Evolutionary conservation across 2,888 invertebrate species (phyloP).

Genomic region (Parthenolecanium corni): DNA sequence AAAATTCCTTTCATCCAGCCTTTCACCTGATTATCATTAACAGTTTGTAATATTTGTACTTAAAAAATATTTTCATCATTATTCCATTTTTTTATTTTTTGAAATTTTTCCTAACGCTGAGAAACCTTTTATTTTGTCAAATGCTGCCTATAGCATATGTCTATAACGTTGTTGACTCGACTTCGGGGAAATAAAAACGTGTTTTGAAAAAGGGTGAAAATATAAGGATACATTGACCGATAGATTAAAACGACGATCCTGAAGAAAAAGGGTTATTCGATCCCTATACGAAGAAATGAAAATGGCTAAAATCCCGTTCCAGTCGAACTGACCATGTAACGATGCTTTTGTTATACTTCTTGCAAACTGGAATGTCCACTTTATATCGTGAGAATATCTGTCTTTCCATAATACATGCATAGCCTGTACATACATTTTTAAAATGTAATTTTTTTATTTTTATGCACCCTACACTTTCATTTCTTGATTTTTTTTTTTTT

Average conservation of each 20-base stretch:
- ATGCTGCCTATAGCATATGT: neutral
- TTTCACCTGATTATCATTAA: too few species aligned
- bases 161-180: neutral
- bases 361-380: slow-evolving; percentile 23
- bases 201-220: neutral
- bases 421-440: too few species aligned
- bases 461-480: neutral
- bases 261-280: slow-evolving; percentile 13
- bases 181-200: neutral
- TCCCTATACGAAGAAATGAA: slow-evolving; percentile 1
- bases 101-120: too few species aligned
- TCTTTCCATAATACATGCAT: slow-evolving; percentile 18
- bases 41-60: too few species aligned
- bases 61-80: too few species aligned
- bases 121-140: too few species aligned
- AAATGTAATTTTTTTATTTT: too few species aligned
- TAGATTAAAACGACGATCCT: neutral
- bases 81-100: too few species aligned
- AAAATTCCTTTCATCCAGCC: too few species aligned
- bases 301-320: slow-evolving; percentile 10
- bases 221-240: neutral
- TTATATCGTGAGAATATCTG: slow-evolving; percentile 17
- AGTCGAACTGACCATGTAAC: slow-evolving; percentile 12
- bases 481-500: neutral
- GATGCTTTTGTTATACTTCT: neutral